phyloP scores from a whole-genome alignment of 2,113 vertebrate genomes.

The Pelvicachromis taeniatus region DNA sequence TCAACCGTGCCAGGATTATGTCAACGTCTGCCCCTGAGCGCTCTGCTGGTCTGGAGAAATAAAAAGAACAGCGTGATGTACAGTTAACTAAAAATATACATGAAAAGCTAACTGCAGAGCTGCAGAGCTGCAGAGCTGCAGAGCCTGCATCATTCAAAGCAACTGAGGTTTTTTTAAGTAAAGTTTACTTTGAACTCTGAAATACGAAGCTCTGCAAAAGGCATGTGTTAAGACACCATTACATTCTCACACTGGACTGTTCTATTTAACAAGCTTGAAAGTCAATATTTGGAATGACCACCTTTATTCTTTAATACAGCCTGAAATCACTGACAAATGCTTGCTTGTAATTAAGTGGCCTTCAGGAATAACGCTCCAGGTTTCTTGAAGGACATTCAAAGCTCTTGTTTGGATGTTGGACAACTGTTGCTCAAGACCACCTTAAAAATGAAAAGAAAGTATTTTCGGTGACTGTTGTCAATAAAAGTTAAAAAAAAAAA shows the following conservation, averaged over 20 bases:
- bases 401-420: background rate
- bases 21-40: slow-evolving; percentile 94
- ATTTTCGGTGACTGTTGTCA: too few species aligned
- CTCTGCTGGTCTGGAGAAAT: slow-evolving; percentile 81
- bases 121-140: background rate
- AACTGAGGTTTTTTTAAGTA: background rate
- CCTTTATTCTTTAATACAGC: background rate
- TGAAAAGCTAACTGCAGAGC: background rate
- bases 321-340: background rate
- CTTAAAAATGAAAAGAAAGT: too few species aligned
- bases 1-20: slow-evolving; percentile 90
- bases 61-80: background rate
- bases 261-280: background rate
- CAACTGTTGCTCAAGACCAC: background rate
- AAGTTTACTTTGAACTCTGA: background rate
- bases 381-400: background rate
- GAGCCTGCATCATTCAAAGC: background rate
- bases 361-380: background rate
- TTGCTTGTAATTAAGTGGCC: background rate
- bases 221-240: background rate
- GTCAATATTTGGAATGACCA: background rate
- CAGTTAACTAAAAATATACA: background rate
- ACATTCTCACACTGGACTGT: background rate
- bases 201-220: background rate
- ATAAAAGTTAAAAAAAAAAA: too few species aligned